phyloP scores from a whole-genome alignment of 2,888 invertebrate genomes.

The Baronia brevicornis region DNA sequence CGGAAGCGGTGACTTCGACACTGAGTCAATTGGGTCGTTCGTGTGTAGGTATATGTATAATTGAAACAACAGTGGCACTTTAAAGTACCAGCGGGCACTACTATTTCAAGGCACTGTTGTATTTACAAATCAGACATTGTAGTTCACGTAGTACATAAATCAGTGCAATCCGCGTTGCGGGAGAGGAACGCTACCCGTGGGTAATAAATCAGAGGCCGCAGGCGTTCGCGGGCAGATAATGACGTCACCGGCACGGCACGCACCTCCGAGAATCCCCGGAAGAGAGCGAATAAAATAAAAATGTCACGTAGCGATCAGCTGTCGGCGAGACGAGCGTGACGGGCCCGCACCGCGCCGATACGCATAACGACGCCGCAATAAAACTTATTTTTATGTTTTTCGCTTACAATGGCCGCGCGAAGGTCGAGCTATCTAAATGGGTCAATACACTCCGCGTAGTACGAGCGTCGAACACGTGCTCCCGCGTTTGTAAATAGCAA shows the following conservation, averaged over 20 bases:
- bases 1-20: too few species aligned
- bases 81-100: conserved; percentile 15
- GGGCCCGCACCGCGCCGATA: conserved; percentile 57
- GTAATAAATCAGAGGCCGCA: conserved; percentile 65
- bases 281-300: conserved; percentile 74
- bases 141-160: conserved; percentile 43
- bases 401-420: conserved; percentile 76
- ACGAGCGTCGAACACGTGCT: conserved; percentile 72
- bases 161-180: conserved; percentile 41
- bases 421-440: conserved; percentile 76
- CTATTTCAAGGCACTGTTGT: conserved; percentile 33
- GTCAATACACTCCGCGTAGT: conserved; percentile 75
- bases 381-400: conserved; percentile 77
- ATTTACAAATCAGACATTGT: conserved; percentile 48
- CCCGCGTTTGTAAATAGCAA: conserved; percentile 75
- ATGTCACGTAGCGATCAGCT: conserved; percentile 76
- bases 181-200: conserved; percentile 46
- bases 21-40: too few species aligned
- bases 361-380: conserved; percentile 75
- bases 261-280: conserved; percentile 74
- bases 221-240: conserved; percentile 59
- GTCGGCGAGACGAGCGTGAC: conserved; percentile 57
- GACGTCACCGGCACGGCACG: conserved; percentile 70
- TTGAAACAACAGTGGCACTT: too few species aligned
- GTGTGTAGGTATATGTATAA: too few species aligned